Evolutionary conservation across 2,888 invertebrate species (phyloP).

Genomic region (Amiota mariae): DNA sequence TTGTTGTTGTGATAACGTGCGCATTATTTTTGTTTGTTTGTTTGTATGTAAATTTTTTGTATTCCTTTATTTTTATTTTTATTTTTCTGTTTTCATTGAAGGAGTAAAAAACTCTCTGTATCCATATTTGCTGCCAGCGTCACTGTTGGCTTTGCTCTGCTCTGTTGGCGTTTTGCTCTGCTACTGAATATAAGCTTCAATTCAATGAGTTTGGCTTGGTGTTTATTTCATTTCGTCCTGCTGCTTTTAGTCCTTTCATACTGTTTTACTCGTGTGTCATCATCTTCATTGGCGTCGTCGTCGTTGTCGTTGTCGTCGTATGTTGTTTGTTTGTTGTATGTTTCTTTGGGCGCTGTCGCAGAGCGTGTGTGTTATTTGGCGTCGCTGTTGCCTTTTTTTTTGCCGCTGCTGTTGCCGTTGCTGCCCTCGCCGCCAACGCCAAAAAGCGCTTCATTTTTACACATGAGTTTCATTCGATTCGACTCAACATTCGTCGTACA

Average conservation of each 20-base stretch:
- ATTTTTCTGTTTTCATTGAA: constrained; percentile 55
- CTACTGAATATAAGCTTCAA: no score
- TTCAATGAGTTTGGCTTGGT: not conserved
- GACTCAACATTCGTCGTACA: constrained; percentile 31
- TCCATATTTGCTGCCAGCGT: constrained; percentile 32
- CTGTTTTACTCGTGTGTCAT: constrained; percentile 28
- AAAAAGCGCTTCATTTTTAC: not conserved
- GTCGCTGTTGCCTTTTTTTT: constrained; percentile 18
- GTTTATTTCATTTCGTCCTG: constrained; percentile 9
- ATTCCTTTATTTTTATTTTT: not conserved
- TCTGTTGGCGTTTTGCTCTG: constrained; percentile 32
- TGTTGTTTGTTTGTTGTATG: constrained; percentile 58
- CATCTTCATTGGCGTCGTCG: constrained; percentile 18
- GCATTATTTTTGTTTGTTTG: constrained; percentile 28
- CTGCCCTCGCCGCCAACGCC: constrained; percentile 3
- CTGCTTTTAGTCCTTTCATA: constrained; percentile 13
- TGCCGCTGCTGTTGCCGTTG: constrained; percentile 46
- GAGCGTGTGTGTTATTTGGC: constrained; percentile 49
- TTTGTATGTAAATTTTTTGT: constrained; percentile 49
- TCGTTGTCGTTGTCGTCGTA: constrained; percentile 41
- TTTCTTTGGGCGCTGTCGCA: constrained; percentile 42
- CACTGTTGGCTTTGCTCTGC: constrained; percentile 42
- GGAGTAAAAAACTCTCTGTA: constrained; percentile 54
- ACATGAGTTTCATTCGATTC: constrained; percentile 15
- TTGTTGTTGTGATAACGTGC: constrained; percentile 25